phyloP scores from a whole-genome alignment of 2,797 vertebrate species.

The Sebastes minor region DNA sequence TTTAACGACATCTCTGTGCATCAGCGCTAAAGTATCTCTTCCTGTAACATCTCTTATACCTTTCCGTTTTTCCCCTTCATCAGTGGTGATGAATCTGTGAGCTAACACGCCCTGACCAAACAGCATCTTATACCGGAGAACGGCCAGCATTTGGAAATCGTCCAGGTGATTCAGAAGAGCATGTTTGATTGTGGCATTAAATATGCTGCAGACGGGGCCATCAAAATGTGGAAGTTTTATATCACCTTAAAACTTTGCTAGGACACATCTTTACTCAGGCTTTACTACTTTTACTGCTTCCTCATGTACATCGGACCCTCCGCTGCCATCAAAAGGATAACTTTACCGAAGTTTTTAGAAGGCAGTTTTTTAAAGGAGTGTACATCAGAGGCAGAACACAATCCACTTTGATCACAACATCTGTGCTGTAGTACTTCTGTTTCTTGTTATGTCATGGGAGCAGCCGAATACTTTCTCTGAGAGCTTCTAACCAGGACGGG shows the following conservation, averaged over 20 bases:
- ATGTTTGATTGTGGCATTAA: slow-evolving; percentile 17
- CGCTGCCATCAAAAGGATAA: slow-evolving; percentile 33
- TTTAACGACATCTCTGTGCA: slow-evolving; percentile 17
- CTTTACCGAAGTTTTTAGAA: slow-evolving; percentile 32
- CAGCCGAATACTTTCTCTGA: slow-evolving; percentile 51
- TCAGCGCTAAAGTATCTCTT: neutral
- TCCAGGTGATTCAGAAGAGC: slow-evolving; percentile 13
- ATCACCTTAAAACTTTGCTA: slow-evolving; percentile 2
- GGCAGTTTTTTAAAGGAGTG: slow-evolving; percentile 17
- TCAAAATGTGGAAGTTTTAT: slow-evolving; percentile 9
- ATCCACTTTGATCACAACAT: slow-evolving; percentile 68
- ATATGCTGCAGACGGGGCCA: slow-evolving; percentile 5
- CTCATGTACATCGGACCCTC: neutral
- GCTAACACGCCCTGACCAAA: slow-evolving; percentile 3
- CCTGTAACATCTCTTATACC: neutral
- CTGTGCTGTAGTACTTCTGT: slow-evolving; percentile 57
- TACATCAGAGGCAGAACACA: slow-evolving; percentile 35
- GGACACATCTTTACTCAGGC: neutral
- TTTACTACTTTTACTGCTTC: slow-evolving; percentile 9
- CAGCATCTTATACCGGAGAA: slow-evolving; percentile 8
- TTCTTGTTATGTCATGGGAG: slow-evolving; percentile 60
- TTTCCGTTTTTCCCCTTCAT: neutral
- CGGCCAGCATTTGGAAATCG: neutral
- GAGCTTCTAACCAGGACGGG: slow-evolving; percentile 65
- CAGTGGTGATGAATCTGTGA: slow-evolving; percentile 13